Evolutionary conservation across 1,140 invertebrate genomes (phyloP).

Genomic region (Onthophagus taurus): DNA sequence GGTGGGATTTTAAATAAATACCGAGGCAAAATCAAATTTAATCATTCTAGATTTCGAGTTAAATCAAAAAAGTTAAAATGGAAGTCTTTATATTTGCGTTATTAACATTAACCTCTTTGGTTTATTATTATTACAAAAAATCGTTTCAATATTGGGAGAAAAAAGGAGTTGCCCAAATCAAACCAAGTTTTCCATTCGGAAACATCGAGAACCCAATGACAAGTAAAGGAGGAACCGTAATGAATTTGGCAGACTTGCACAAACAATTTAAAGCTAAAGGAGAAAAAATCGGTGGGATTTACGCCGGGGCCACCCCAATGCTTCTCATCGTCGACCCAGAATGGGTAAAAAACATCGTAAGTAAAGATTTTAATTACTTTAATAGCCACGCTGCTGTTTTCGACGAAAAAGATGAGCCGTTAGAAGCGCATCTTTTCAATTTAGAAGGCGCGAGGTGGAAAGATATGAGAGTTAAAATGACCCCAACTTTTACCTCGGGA

Average conservation of each 20-base stretch:
- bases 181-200: conserved; percentile 16
- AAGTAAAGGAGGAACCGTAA: neutral
- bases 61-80: too few species aligned
- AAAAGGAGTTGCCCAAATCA: conserved; percentile 13
- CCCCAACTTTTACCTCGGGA: conserved; percentile 40
- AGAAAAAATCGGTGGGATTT: neutral
- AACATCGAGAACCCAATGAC: conserved; percentile 20
- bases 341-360: conserved; percentile 43
- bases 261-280: neutral
- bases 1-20: too few species aligned
- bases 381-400: conserved; percentile 34
- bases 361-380: conserved; percentile 42
- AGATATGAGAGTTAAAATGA: conserved; percentile 35
- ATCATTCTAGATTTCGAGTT: too few species aligned
- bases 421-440: conserved; percentile 40
- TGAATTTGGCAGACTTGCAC: neutral
- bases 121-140: too few species aligned
- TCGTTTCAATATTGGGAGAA: conserved; percentile 16
- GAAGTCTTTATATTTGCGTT: too few species aligned
- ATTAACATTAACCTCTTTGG: too few species aligned
- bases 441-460: conserved; percentile 39
- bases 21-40: too few species aligned
- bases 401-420: conserved; percentile 36
- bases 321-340: conserved; percentile 34
- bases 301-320: conserved; percentile 5